A percentile compares a stretch with the other conserved stretches of the same genome.
phyloP scores from a whole-genome alignment of 2,113 vertebrate genomes.

The Acrocephalus kingi region DNA sequence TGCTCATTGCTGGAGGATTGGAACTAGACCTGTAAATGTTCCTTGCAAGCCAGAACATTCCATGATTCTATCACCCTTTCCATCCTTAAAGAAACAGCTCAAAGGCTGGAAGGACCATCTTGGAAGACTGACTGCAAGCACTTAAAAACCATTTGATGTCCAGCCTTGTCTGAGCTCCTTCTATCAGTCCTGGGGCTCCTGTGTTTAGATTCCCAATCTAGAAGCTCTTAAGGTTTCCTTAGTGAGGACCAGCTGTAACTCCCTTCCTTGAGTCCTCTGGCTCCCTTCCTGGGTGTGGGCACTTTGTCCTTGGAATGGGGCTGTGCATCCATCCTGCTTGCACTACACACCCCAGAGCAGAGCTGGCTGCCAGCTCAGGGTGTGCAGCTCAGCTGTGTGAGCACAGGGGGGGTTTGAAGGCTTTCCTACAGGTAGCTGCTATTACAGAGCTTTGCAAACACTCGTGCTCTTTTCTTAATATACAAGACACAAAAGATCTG shows the following conservation, averaged over 20 bases:
- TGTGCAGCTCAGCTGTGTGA: background rate
- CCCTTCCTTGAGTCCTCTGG: background rate
- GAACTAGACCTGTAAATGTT: background rate
- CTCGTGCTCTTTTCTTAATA: background rate
- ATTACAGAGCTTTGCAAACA: background rate
- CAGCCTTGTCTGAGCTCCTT: background rate
- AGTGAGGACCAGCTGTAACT: background rate
- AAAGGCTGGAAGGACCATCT: background rate
- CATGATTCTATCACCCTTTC: background rate
- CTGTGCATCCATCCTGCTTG: background rate
- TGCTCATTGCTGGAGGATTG: background rate
- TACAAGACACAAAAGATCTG: background rate
- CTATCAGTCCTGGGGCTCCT: background rate
- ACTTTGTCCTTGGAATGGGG: background rate
- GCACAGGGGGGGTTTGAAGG: background rate
- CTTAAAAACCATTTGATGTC: background rate
- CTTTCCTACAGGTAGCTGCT: background rate
- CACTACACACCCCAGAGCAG: background rate
- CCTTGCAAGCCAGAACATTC: background rate
- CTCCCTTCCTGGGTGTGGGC: background rate
- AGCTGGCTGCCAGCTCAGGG: background rate
- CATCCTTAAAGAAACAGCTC: background rate
- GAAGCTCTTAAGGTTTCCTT: background rate
- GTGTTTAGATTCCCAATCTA: background rate
- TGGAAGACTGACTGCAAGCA: background rate